These are phyloP conservation scores for Eupeodes latifasciatus DNA, from an alignment of 2,888 invertebrate species.

Conservation along the genomic window DNA sequence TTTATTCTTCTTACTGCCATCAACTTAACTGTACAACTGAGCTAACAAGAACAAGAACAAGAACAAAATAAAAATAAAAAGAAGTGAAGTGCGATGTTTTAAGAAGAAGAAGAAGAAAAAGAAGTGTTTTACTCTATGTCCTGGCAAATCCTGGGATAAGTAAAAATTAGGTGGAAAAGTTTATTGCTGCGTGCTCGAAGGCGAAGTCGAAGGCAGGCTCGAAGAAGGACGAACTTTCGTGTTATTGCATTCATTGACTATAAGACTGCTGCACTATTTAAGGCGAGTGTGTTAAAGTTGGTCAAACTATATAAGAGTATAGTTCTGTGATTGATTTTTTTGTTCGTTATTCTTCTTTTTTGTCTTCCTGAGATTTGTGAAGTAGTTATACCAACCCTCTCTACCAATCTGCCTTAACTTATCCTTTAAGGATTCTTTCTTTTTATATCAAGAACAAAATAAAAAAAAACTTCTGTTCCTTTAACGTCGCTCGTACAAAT, in stretches of 20 bases:
- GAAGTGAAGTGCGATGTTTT: constrained; percentile 37
- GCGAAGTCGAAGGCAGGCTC: too few relatives aligned
- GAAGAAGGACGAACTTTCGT: constrained; percentile 41
- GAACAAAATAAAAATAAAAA: not conserved
- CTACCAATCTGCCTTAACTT: too few relatives aligned
- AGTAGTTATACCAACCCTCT: not conserved
- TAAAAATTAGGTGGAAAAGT: constrained; percentile 50
- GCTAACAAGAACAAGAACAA: not conserved
- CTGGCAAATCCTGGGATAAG: constrained; percentile 30
- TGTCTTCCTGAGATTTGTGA: constrained; percentile 3
- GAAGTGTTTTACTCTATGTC: constrained; percentile 30
- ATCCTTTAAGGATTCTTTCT: not conserved
- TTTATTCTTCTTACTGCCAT: not conserved
- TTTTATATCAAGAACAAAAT: constrained; percentile 1
- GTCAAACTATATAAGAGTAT: constrained; percentile 47
- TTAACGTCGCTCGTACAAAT: constrained; percentile 34
- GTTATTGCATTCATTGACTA: constrained; percentile 56
- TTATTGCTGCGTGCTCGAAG: constrained; percentile 24
- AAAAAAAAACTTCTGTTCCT: constrained; percentile 33
- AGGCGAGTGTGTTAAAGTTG: constrained; percentile 49
- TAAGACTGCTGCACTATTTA: not conserved
- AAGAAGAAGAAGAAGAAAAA: not conserved
- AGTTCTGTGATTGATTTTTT: constrained; percentile 55
- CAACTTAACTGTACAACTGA: not conserved
- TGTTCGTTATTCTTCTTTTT: not conserved